Evolutionary conservation across 2,113 vertebrate genomes (phyloP).

Genomic region (Callopanchax toddi): DNA sequence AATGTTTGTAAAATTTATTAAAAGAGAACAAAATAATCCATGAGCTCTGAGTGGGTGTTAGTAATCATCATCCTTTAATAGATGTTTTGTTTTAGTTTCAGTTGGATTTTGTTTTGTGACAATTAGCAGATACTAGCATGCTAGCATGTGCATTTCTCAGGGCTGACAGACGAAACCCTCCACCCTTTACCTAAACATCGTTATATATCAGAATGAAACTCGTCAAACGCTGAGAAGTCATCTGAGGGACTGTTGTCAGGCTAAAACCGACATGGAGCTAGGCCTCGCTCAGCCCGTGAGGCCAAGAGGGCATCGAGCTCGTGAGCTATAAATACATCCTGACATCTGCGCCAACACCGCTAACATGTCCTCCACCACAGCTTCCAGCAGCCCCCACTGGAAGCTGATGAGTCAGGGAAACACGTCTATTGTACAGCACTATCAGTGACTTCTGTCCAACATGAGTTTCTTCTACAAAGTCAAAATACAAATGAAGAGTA

Average conservation of each 20-base stretch:
- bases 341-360: constrained; percentile 58
- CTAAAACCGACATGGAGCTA: constrained; percentile 53
- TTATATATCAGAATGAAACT: constrained; percentile 30
- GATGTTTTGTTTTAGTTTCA: neutral
- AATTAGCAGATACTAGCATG: neutral
- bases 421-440: constrained; percentile 10
- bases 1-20: too few relatives aligned
- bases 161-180: neutral
- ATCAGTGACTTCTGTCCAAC: constrained; percentile 3
- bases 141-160: too few relatives aligned
- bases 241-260: constrained; percentile 42
- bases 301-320: constrained; percentile 52
- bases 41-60: too few relatives aligned
- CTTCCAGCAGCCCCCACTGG: constrained; percentile 24
- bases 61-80: too few relatives aligned
- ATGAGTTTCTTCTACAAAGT: neutral
- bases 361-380: constrained; percentile 27
- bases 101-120: neutral
- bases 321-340: constrained; percentile 68
- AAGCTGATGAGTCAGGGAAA: constrained; percentile 70
- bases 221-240: constrained; percentile 37
- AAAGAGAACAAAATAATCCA: too few relatives aligned
- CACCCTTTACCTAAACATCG: neutral
- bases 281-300: constrained; percentile 40
- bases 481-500: neutral